Conservation (phyloP, 2,888 invertebrate genomes). For the Drosophila acutilabella region DNA sequence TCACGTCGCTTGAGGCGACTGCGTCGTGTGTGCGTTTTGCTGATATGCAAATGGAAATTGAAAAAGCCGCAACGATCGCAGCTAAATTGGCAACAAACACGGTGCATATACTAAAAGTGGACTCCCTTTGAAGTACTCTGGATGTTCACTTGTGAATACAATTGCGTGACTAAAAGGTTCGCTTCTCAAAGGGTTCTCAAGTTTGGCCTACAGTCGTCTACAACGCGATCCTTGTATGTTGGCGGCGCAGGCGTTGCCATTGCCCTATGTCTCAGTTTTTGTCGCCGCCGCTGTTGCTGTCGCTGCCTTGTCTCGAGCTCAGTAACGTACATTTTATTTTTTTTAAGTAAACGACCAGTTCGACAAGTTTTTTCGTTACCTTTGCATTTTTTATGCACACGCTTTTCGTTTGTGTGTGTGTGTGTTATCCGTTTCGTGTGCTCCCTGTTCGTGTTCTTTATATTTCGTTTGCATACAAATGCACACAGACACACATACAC, state of each 20-base stretch:
- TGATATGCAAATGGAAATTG: constrained; percentile 73
- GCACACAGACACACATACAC: constrained; percentile 10
- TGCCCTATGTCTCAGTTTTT: constrained; percentile 5
- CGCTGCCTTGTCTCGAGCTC: constrained; percentile 40
- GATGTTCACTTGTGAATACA: constrained; percentile 4
- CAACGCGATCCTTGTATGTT: constrained; percentile 43
- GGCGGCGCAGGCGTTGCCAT: constrained; percentile 46
- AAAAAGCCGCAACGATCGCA: constrained; percentile 59
- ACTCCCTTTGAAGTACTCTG: constrained; percentile 14
- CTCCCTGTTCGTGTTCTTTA: constrained; percentile 50
- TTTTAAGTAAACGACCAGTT: constrained; percentile 75
- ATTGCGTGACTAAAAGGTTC: constrained; percentile 15
- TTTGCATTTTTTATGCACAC: constrained; percentile 76
- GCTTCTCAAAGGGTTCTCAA: constrained; percentile 27
- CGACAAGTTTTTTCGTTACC: constrained; percentile 78
- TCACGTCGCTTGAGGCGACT: constrained; percentile 26
- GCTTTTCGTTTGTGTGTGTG: constrained; percentile 40
- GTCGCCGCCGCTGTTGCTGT: constrained; percentile 26
- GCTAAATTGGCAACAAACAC: constrained; percentile 58
- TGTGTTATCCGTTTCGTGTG: constrained; percentile 28
- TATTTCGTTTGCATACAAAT: constrained; percentile 64
- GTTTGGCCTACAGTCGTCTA: constrained; percentile 36
- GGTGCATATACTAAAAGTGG: constrained; percentile 45
- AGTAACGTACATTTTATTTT: constrained; percentile 16
- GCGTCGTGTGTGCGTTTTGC: constrained; percentile 40